These are phyloP conservation scores for Ceyx erithaca DNA, from an alignment of 2,797 vertebrate genomes.

Conservation along the genomic window DNA sequence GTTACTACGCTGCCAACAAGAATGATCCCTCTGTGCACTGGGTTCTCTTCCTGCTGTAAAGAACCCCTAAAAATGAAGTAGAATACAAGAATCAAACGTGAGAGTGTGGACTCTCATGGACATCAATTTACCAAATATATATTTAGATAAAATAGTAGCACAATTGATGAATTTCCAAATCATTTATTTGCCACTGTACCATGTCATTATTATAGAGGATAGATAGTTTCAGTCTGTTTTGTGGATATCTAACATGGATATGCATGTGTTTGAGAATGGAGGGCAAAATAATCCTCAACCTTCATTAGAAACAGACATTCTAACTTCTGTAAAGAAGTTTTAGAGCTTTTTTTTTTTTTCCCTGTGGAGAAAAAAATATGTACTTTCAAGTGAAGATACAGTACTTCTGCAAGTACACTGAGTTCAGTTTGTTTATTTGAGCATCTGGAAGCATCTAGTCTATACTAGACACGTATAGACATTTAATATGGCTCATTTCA, in stretches of 20 bases:
- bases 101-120: not conserved
- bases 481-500: constrained; percentile 6
- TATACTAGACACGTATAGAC: not conserved
- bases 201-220: not conserved
- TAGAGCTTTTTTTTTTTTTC: not conserved
- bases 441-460: not conserved
- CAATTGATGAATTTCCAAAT: not conserved
- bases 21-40: not conserved
- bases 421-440: not conserved
- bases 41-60: not conserved
- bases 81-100: not conserved
- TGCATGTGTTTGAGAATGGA: accelerated
- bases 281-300: not conserved
- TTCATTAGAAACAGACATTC: not conserved
- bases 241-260: not conserved
- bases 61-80: not conserved
- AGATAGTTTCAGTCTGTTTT: not conserved
- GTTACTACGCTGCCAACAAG: not conserved
- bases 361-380: not conserved
- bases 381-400: not conserved
- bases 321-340: not conserved
- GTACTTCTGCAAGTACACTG: not conserved
- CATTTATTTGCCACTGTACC: not conserved
- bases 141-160: not conserved
- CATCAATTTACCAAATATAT: not conserved